Evolutionary conservation across 2,797 vertebrate genomes (phyloP), one percentile per base, ranked within the genome.

Genomic region (Muraenolepis orangiensis): DNA sequence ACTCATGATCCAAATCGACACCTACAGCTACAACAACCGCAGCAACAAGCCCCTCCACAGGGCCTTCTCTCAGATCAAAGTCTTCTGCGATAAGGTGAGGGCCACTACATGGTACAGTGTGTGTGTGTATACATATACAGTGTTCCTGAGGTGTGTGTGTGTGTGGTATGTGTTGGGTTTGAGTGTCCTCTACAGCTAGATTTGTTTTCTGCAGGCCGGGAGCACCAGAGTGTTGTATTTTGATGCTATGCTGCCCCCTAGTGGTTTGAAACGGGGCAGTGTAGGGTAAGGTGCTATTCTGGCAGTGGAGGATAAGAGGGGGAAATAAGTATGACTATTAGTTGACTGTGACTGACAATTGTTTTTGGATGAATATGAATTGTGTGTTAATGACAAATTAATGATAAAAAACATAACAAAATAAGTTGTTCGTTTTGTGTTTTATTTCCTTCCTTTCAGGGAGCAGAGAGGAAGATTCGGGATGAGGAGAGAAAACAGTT

Each of bases 1-100:
- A 40, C 89, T 99, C 87, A 99, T 98, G 96, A 98, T 99, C 88
- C 98, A 99, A 92, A 98, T 99, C 0, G 98, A 99, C 89, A 99
- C 97, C 0, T 99, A 99, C 94, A 99, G 98, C 92, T 99, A 99
- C 88, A 99, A 98, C 87, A 99, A 98, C 89, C 96, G 96, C 87
- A 99, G 97, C 93, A 99, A 99, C 93, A 96, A 96, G 85, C 98
- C 98, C 13, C 96, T 99, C 85, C 98, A 99, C 86, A 91, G 98
- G 82, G 97, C 97, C 18, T 99, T 94, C 91, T 97, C 96, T 34
- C 97, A 99, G 90, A 99, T 99, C 93, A 99, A 99, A 87, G 97
- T 99, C 85, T 99, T 99, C 92, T 99, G 98, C 61, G 98, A 99
- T 91, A 99, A 99, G 95, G 98, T 99, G 87, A 93, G 92, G 26